Evolutionary conservation across 2,113 vertebrate species (phyloP).

Genomic region (Ceyx melanurus): DNA sequence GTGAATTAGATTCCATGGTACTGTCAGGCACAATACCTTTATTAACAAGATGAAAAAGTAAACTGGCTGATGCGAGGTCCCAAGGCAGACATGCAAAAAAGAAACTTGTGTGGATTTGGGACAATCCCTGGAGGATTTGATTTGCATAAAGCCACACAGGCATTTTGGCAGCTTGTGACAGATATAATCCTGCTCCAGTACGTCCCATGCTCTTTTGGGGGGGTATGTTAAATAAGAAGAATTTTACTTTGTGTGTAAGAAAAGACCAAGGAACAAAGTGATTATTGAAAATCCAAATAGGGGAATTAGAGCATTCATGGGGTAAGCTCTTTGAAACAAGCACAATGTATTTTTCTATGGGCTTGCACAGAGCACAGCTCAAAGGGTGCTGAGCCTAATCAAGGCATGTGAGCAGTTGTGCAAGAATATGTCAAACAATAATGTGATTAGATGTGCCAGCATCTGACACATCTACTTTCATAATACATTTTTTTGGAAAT

Average conservation of each 20-base stretch:
- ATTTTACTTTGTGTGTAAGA: slow-evolving; percentile 13
- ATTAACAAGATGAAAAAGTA: background rate
- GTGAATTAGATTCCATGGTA: background rate
- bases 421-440: slow-evolving; percentile 31
- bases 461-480: background rate
- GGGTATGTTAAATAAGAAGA: background rate
- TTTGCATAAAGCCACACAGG: slow-evolving; percentile 31
- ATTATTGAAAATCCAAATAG: slow-evolving; percentile 47
- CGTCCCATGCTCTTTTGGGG: background rate
- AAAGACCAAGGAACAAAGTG: slow-evolving; percentile 42
- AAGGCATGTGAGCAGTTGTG: slow-evolving; percentile 49
- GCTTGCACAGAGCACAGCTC: background rate
- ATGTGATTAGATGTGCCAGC: background rate
- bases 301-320: slow-evolving; percentile 41
- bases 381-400: slow-evolving; percentile 6
- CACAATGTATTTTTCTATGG: slow-evolving; percentile 14
- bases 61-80: background rate
- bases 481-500: background rate
- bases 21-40: background rate
- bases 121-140: slow-evolving; percentile 19
- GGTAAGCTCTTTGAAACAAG: slow-evolving; percentile 53
- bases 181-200: slow-evolving; percentile 29
- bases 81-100: background rate
- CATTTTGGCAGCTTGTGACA: slow-evolving; percentile 30
- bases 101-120: background rate